These are phyloP conservation scores for Tiliqua scincoides DNA, from an alignment of 2,113 vertebrate species.

Conservation along the genomic window DNA sequence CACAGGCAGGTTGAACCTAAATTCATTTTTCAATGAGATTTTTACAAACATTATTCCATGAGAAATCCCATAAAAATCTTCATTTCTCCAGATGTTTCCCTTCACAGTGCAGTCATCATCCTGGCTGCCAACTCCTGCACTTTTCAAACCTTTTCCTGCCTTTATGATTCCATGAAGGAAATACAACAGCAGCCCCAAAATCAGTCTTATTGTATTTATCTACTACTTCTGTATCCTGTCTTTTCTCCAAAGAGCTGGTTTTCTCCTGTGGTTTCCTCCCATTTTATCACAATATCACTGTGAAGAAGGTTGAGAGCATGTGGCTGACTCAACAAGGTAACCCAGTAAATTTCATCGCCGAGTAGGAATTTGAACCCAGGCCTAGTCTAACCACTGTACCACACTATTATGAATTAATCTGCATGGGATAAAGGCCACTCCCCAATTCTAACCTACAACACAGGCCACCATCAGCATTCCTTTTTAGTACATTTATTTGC, in stretches of 20 bases:
- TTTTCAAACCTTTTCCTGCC: not conserved
- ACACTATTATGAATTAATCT: not conserved
- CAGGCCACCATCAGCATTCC: too few relatives aligned
- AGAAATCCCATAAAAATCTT: too few relatives aligned
- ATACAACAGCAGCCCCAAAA: not conserved
- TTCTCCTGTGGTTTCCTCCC: not conserved
- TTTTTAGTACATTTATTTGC: too few relatives aligned
- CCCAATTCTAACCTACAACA: not conserved
- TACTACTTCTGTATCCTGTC: not conserved
- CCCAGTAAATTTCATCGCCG: not conserved
- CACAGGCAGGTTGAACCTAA: too few relatives aligned
- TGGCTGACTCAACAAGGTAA: not conserved
- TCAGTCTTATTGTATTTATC: not conserved
- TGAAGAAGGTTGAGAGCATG: not conserved
- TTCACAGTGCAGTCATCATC: too few relatives aligned
- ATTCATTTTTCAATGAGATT: too few relatives aligned
- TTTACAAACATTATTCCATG: too few relatives aligned
- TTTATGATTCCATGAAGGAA: not conserved
- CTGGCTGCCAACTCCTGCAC: too few relatives aligned
- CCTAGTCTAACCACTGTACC: not conserved
- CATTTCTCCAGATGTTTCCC: too few relatives aligned
- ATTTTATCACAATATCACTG: not conserved
- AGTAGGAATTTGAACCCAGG: not conserved
- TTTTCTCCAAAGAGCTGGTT: not conserved
- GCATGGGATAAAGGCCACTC: not conserved